Base-by-base conservation (phyloP, 2,113 vertebrate genomes). In the Myrmophylax atrothorax region DNA sequence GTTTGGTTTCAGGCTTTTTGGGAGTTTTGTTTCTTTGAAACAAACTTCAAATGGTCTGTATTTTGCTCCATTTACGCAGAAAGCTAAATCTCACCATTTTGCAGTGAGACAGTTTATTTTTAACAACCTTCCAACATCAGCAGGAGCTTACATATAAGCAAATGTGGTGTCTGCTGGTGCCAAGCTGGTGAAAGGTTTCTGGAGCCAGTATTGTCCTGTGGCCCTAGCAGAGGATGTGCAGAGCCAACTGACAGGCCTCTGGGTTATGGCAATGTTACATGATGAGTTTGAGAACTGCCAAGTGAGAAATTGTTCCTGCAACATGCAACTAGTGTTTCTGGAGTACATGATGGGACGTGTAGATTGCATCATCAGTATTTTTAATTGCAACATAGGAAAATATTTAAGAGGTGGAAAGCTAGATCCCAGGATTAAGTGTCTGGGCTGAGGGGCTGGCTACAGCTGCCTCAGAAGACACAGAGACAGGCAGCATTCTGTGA, bases 361-460 rank as follows among this genome's bases (percentile, higher is more conserved):
- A 37, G 85, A 5, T 96, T 93, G 83, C 94, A 90, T 95, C 94
- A 88, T 77, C 67, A 24, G 55, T 86, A 62, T 80, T 92, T 94
- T 94, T 90, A 86, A 93, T 92, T 83, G 88, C 68, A 74, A 33
- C 18, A 33, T 38, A 33, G 63, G 55, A 80, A 73, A 81, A 59
- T 63, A 80, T 90, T 77, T 56, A 47, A 50, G 68, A 83, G 20
- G 59, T 83, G 85, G 22, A 46, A 86, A 68, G 47, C 58, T 52
- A 31, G 38, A 33, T 94, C 46, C 46, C 0, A 0, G 24, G 55
- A 62, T 62, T 62, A n/a, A 76, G 44, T 0, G 0, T 49, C 10
- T 68, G 62, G 28, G 66, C n/a, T 56, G 22, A 46, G 38, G 55
- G 50, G n/a, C 38, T 92, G 26, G 6, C 55, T 42, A 77, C n/a